Conservation (phyloP, 2,888 invertebrate species). For the Cremastinae sp. region DNA sequence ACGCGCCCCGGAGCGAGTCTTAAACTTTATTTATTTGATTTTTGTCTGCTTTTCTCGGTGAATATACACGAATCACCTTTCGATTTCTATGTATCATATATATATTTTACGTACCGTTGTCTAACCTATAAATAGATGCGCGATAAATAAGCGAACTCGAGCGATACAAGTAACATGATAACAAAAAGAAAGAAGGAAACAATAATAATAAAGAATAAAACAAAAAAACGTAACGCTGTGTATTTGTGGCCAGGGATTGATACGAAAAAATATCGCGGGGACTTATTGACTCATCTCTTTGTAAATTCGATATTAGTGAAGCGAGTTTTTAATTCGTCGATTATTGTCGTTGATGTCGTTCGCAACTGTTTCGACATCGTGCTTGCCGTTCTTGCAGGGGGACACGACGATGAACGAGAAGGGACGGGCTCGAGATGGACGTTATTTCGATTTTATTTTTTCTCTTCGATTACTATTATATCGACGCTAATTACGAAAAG, state of each 20-base stretch:
- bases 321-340: no score
- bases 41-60: constrained; percentile 31
- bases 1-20: constrained; percentile 7
- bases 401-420: constrained; percentile 31
- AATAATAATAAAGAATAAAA: constrained; percentile 7
- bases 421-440: constrained; percentile 27
- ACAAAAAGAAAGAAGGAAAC: constrained; percentile 1
- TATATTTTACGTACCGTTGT: constrained; percentile 69
- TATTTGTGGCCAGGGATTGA: constrained; percentile 30
- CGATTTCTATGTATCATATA: constrained; percentile 65
- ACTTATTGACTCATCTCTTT: no score
- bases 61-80: constrained; percentile 56
- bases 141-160: constrained; percentile 52
- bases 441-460: constrained; percentile 62
- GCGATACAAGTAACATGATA: constrained; percentile 14
- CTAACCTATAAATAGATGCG: constrained; percentile 65
- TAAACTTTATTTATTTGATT: neutral
- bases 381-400: constrained; percentile 41
- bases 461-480: constrained; percentile 63
- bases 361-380: no score
- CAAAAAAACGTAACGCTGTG: constrained; percentile 11
- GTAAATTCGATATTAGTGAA: no score
- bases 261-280: constrained; percentile 11
- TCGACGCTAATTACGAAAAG: no score
- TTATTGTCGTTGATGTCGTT: no score